These are phyloP conservation scores for Salpingus planirostris DNA, from an alignment of 2,888 invertebrate genomes.

Conservation along the genomic window DNA sequence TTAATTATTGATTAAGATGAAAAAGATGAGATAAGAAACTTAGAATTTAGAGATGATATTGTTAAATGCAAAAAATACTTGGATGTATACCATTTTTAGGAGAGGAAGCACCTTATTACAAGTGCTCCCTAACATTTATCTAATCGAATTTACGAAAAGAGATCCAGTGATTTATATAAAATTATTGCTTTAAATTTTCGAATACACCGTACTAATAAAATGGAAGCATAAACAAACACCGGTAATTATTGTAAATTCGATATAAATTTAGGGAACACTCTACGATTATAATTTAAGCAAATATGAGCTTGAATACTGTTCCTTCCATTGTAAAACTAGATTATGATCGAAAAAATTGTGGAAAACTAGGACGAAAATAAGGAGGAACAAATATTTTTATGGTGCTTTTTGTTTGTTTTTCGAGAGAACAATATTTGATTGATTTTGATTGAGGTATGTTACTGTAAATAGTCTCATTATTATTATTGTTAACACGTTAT, in stretches of 20 bases:
- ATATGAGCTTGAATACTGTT: slow-evolving; percentile 16
- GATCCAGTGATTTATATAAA: too few relatives aligned
- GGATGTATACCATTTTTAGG: slow-evolving; percentile 26
- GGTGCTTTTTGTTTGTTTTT: slow-evolving; percentile 26
- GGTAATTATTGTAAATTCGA: too few relatives aligned
- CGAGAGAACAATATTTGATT: too few relatives aligned
- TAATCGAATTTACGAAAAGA: too few relatives aligned
- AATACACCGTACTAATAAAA: too few relatives aligned
- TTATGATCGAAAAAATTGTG: too few relatives aligned
- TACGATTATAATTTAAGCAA: slow-evolving; percentile 6
- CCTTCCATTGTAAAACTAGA: slow-evolving; percentile 15
- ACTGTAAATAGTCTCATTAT: slow-evolving; percentile 25
- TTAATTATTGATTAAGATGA: slow-evolving; percentile 40
- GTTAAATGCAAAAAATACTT: slow-evolving; percentile 28
- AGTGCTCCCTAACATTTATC: too few relatives aligned
- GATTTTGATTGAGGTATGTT: slow-evolving; percentile 27
- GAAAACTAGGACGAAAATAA: too few relatives aligned
- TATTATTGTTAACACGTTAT: slow-evolving; percentile 26
- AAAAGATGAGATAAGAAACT: too few relatives aligned
- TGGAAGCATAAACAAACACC: neutral
- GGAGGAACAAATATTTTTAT: slow-evolving; percentile 16
- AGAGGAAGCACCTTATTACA: slow-evolving; percentile 22
- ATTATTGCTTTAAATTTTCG: too few relatives aligned
- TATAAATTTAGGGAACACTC: too few relatives aligned
- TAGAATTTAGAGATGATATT: slow-evolving; percentile 24